Base-by-base conservation (phyloP, 2,113 vertebrate species). In the Elachura formosa region DNA sequence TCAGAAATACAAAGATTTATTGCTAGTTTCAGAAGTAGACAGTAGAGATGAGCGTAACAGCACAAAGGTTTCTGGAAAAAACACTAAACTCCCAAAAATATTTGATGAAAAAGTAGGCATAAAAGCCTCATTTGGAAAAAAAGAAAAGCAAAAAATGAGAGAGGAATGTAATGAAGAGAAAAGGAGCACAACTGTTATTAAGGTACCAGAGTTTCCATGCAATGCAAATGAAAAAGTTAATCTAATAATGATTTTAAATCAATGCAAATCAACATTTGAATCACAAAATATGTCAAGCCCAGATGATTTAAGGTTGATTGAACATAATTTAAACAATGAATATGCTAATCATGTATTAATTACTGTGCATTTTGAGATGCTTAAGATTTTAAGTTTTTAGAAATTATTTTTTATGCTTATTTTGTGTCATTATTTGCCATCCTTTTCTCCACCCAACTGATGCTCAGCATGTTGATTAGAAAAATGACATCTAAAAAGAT, bases 261-360 rank as follows among this genome's bases (percentile, higher is more conserved):
- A 74, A 55, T 85, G 23, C 51, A 87, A 90, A 96, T 95, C 68
- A 90, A 62, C 59, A 78, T 73, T 78, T 82, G 12, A 80, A 46
- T 61, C 84, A 36, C 56, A 92, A 86, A 81, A 72, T 64, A 21
- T 45, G 13, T 87, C 33, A 86, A 76, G 28, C 51, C 78, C 86
- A 59, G 88, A 45, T 93, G 69, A 94, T 91, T 96, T 91, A 52
- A 68, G 83, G 24, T 73, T 94, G 88, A 89, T 96, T 92, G 36
- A 96, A 48, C 8, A 45, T 73, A 55, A 68, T 85, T 86, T 43
- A n/a, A 79, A 34, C 23, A 38, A 61, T 61, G 17, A 71, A 18
- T 92, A 61, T 73, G 12, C 52, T 52, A 74, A 90, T 89, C 22
- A n/a, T 64, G 7, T 36, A 23, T 38, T 66, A 68, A 84, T 79